Base-by-base conservation (phyloP, 2,797 vertebrate species). In the Sebastes trivittatus region DNA sequence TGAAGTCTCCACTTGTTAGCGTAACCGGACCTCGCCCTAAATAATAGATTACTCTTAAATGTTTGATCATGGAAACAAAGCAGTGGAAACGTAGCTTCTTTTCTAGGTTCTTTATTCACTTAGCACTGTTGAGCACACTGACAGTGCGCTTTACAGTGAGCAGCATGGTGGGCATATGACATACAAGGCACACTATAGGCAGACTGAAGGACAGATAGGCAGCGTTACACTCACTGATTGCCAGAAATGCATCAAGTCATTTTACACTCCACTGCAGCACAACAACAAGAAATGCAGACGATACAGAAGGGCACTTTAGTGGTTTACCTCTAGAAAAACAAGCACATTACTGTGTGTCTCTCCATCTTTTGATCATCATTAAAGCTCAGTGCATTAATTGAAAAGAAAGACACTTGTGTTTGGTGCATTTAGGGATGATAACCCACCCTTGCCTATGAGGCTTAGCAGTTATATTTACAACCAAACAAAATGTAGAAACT, bases 21-120 rank as follows among this genome's bases (percentile, higher is more conserved):
- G 60, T 55, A 79, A 83, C 75, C 27, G 62, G 65, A 20, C 6
- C 29, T 3, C 7, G 7, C 52, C 60, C 22, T 87, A 14, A 81
- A 88, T 85, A 67, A 82, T 65, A 71, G 25, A 88, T 86, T 6
- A 55, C 4, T 62, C 2, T 34, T 86, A 88, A 54, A 54, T 77
- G 25, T 82, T 86, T 78, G 16, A 87, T 68, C 27, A 81, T 49
- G 75, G 29, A 78, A 73, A 74, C 25, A 85, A 55, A 52, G 59
- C 60, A 55, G 30, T 7, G 22, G 29, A 77, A 49, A 58, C 49
- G 20, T 7, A 30, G 7, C 2, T 10, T 80, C 2, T 84, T 84
- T 92, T 92, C 63, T 75, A 79, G 64, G 69, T 84, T 88, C 62
- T 95, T 95, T 94, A 95, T 95, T 95, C 74, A 88, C 78, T 90